Conservation (phyloP, 2,888 invertebrate species). For the Bombylius major region DNA sequence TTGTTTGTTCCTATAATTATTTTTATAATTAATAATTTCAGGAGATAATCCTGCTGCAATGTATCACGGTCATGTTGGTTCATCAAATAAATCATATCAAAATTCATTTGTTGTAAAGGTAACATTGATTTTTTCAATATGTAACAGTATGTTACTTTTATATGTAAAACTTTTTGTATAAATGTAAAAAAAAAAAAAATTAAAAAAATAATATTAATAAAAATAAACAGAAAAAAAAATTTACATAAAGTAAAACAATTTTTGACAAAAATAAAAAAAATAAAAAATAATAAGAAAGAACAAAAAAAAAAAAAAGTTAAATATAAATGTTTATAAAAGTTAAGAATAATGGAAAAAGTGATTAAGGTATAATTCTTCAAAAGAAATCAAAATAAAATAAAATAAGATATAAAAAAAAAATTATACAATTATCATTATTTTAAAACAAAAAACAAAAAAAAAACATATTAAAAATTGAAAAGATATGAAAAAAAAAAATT, state of each 20-base stretch:
- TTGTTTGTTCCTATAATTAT: not conserved
- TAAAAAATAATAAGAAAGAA: not conserved
- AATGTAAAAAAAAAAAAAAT: conserved; percentile 4
- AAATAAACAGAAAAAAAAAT: not conserved
- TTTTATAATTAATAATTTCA: conserved; percentile 30
- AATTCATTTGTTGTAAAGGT: conserved; percentile 23
- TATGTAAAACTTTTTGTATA: conserved; percentile 10
- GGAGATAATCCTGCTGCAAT: conserved; percentile 74
- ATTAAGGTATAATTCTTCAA: too few species aligned
- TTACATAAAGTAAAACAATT: not conserved
- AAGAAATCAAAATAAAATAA: too few species aligned
- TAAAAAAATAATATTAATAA: conserved; percentile 1
- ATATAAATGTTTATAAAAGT: too few species aligned
- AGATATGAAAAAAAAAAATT: too few species aligned
- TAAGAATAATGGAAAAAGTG: too few species aligned
- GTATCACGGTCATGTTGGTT: conserved; percentile 44
- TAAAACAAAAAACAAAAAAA: too few species aligned
- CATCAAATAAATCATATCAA: conserved; percentile 36
- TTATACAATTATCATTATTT: too few species aligned
- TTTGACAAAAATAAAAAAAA: not conserved
- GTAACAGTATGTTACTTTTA: conserved; percentile 4
- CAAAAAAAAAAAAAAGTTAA: not conserved
- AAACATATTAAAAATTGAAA: too few species aligned
- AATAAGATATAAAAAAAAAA: too few species aligned
- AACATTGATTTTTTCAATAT: conserved; percentile 8